Base-by-base conservation (phyloP, 2,888 invertebrate species). In the Linnaemya tessellans region DNA sequence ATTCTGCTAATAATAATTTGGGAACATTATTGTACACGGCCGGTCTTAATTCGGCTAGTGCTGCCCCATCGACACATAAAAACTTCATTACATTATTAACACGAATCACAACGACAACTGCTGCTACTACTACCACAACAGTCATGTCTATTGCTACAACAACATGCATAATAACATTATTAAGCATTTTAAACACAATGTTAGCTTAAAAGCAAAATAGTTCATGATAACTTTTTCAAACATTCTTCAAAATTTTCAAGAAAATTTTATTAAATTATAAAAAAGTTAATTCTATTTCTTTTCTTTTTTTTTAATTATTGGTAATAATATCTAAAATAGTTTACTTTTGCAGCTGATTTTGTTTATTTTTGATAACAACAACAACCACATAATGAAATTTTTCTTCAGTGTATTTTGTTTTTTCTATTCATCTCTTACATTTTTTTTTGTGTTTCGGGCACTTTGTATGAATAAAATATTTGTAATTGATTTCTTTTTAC, bases 1-100 rank as follows among this genome's bases (percentile, higher is more conserved):
- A 92, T 91, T 91, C 92, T 87, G 91, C 90, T 92, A 92, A 90
- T 91, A 92, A 92, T 90, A 92, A 92, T 92, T 91, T 92, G 88
- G 92, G 91, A 91, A 91, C 92, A 87, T 90, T 92, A 89, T 91
- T 92, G 89, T 93, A 92, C 90, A 91, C 92, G 90, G 91, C 92
- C 91, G 92, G 92, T 87, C 91, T 88, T 88, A 92, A 91, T 90
- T 91, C 92, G 89, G 92, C 92, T 86, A 15, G 25, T 54, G 79
- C 79, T 67, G 85, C 85, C 75, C 82, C 85, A 85, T 85, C 85
- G 75, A 82, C 82, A 82, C 79, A 85, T 77, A 85, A 82, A 82
- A 83, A 83, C 77, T 78, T 71, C 82, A 83, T 83, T 49, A 89
- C 89, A 90, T 88, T 88, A 89, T 83, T 88, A 83, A 89, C 86